Evolutionary conservation across 2,797 vertebrate genomes (phyloP), one percentile per base, ranked within the genome.

Genomic region (Enoplosus armatus): DNA sequence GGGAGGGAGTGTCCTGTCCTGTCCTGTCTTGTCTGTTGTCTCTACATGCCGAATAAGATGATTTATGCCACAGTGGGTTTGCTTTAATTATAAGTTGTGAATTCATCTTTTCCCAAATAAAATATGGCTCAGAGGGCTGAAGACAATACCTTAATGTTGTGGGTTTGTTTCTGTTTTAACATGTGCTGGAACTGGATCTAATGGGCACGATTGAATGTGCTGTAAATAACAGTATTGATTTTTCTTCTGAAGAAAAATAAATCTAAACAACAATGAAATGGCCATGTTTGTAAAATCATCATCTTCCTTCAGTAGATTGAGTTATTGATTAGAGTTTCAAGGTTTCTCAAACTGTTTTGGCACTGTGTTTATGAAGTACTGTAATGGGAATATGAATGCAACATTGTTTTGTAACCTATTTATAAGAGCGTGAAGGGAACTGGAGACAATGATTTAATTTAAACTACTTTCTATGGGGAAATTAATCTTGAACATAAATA

Each of bases 31-130:
- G n/a, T 31, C 56, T 74, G 53, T 58, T 78, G 76, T 82, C 68
- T 75, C 37, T 59, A 58, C 29, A 39, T 22, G 27, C 26, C 60
- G 48, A 78, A 71, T 35, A 48, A 75, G 61, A 37, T 29, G 9
- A 74, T 31, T 77, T 71, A 51, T 70, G 70, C 56, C 62, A 5
- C 56, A 66, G 35, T 58, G 65, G 61, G 14, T 53, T 68, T n/a
- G 2, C 61, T 15, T 27, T 84, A 70, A 81, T 87, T 86, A 86
- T 24, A n/a, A 29, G 27, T 58, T 66, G 16, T 63, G 55, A 76
- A 75, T 72, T 26, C 43, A 55, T 72, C 24, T 73, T 65, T 79
- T 61, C n/a, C 15, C 6, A 45, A 73, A 80, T 68, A 63, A 81
- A 62, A 77, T 43, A n/a, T 10, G 41, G 43, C 71, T 66, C 2